Conservation (phyloP, 2,888 invertebrate species). For the Cylloceria caligata region DNA sequence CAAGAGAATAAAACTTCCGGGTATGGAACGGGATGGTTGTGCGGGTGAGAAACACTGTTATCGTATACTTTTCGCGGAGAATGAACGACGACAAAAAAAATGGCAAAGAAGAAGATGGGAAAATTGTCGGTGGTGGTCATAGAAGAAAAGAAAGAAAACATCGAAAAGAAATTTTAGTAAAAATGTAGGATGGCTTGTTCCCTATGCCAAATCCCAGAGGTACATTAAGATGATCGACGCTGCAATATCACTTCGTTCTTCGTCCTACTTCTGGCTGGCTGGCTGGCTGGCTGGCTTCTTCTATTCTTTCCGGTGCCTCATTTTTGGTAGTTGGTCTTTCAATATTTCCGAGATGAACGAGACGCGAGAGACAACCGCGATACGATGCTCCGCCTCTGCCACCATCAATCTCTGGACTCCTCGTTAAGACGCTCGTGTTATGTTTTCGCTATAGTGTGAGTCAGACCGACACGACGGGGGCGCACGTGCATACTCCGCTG, state of each 20-base stretch:
- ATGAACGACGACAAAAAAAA: constrained; percentile 33
- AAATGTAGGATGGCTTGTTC: not conserved
- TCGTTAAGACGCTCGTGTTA: constrained; percentile 83
- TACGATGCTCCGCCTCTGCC: constrained; percentile 74
- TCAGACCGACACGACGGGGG: constrained; percentile 60
- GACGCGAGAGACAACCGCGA: not conserved
- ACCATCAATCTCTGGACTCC: constrained; percentile 83
- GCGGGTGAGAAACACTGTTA: constrained; percentile 50
- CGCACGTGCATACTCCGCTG: constrained; percentile 59
- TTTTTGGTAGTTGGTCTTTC: not conserved
- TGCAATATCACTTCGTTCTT: not conserved
- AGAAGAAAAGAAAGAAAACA: not conserved
- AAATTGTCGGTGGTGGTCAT: not conserved
- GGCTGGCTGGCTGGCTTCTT: not conserved
- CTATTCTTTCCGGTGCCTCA: not conserved
- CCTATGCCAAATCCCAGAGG: not conserved
- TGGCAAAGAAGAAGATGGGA: constrained; percentile 60
- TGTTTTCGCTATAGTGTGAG: constrained; percentile 68
- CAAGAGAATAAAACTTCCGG: constrained; percentile 61
- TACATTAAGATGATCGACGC: constrained; percentile 17
- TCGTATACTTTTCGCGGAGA: constrained; percentile 41
- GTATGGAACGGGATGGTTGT: constrained; percentile 44
- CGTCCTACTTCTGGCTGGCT: not conserved
- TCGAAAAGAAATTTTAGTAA: not conserved
- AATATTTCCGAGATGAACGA: constrained; percentile 9